These are phyloP conservation scores for Rhodinocichla rosea DNA, from an alignment of 2,113 vertebrate genomes.

Conservation along the genomic window DNA sequence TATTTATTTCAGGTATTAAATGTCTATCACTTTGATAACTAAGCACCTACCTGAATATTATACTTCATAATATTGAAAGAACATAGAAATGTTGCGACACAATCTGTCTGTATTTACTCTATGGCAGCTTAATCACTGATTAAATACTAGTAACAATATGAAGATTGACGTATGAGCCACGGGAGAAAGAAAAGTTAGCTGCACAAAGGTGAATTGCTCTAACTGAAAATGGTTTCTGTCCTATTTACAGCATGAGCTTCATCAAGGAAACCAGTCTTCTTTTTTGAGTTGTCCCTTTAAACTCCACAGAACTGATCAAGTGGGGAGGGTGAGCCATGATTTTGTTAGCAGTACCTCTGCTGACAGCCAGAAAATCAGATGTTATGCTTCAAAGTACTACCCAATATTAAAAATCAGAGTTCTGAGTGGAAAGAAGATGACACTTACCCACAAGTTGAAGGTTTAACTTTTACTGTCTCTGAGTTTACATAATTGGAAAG, in stretches of 20 bases:
- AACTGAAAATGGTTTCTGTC: not conserved
- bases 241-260: not conserved
- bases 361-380: not conserved
- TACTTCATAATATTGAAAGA: constrained; percentile 50
- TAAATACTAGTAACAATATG: constrained; percentile 18
- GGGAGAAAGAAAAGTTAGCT: constrained; percentile 2
- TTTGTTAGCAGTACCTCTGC: not conserved
- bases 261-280: not conserved
- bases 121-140: constrained; percentile 36
- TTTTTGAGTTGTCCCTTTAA: not conserved
- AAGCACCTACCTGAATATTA: constrained; percentile 38
- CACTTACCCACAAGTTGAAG: not conserved
- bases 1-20: constrained; percentile 58
- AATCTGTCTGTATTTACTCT: constrained; percentile 38
- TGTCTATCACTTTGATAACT: constrained; percentile 63
- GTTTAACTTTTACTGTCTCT: not conserved
- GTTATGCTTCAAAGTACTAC: not conserved
- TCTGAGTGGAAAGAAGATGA: not conserved
- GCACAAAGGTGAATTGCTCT: constrained; percentile 1
- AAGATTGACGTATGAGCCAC: not conserved
- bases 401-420: not conserved
- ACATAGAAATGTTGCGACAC: constrained; percentile 10
- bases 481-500: not conserved
- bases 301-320: not conserved
- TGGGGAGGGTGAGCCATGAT: not conserved